A percentile compares a stretch with the other conserved stretches of the same genome.
Evolutionary conservation across 1,140 invertebrate species (phyloP).

Genomic region (honey bee (Apis mellifera)): Amel_HAv3.1 CM009934.2:8485001-8485500

Average conservation of each 20-base stretch:
- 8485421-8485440: background rate
- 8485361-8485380: conserved; percentile 60
- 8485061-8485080: conserved; percentile 76
- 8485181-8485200: background rate
- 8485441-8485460: no score
- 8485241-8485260: conserved; percentile 88
- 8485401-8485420: conserved; percentile 60
- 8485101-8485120: conserved; percentile 88
- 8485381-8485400: conserved; percentile 71
- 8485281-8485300: conserved; percentile 86
- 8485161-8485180: background rate
- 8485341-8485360: conserved; percentile 67
- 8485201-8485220: background rate
- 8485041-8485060: conserved; percentile 69
- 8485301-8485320: conserved; percentile 83
- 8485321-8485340: conserved; percentile 74
- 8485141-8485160: conserved; percentile 81
- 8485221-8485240: conserved; percentile 82
- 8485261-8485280: conserved; percentile 85
- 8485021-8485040: conserved; percentile 66
- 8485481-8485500: no score
- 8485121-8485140: conserved; percentile 85
- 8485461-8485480: no score
- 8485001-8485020: conserved; percentile 65
- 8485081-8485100: conserved; percentile 83